phyloP scores from a whole-genome alignment of 64 coral and sea anemone species.

The Anthopleura sola region DNA sequence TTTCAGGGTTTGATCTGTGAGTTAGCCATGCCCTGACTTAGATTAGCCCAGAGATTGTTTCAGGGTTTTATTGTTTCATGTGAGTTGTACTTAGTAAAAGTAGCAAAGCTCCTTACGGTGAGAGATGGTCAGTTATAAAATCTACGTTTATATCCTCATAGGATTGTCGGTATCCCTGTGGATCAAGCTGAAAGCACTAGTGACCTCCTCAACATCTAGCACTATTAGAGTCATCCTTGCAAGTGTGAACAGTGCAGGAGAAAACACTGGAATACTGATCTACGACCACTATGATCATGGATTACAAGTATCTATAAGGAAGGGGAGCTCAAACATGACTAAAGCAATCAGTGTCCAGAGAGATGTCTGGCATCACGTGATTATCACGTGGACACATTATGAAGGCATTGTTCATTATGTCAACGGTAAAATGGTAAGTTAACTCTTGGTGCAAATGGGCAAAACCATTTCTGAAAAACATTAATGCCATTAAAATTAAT shows the following conservation, averaged over 20 bases:
- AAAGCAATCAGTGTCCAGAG: neutral
- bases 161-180: neutral
- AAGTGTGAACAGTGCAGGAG: neutral
- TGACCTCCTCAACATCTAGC: neutral
- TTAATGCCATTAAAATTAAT: too few relatives aligned
- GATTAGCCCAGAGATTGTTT: too few relatives aligned
- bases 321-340: neutral
- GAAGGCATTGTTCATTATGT: constrained; percentile 1
- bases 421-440: constrained; percentile 9
- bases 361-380: neutral
- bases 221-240: neutral
- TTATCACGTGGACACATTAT: neutral
- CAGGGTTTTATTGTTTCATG: too few relatives aligned
- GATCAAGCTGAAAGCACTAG: neutral
- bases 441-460: too few relatives aligned
- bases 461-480: too few relatives aligned
- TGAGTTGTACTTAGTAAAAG: too few relatives aligned
- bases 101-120: too few relatives aligned
- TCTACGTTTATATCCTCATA: neutral
- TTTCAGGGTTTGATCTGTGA: too few relatives aligned
- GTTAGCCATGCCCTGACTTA: too few relatives aligned
- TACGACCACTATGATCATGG: neutral
- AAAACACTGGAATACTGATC: neutral
- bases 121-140: too few relatives aligned
- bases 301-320: neutral